Evolutionary conservation across 2,888 invertebrate genomes (phyloP).

Genomic region (Morinoia aosen): DNA sequence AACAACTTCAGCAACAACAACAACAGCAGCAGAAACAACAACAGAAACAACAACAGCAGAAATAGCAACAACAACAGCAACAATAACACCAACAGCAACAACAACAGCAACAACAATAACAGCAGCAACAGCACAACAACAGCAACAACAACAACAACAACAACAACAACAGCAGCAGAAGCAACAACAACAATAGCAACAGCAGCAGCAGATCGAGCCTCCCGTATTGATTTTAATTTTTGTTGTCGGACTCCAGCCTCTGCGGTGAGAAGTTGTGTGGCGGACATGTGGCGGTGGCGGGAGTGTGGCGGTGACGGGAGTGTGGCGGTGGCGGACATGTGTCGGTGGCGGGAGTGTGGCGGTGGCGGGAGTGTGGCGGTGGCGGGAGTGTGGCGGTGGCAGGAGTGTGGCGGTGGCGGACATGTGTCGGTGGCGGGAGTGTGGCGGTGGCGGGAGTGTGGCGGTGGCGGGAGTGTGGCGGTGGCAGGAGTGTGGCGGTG

Average conservation of each 20-base stretch:
- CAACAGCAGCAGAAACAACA: not conserved
- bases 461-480: too few species aligned
- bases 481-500: too few species aligned
- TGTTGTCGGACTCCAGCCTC: not conserved
- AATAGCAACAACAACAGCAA: not conserved
- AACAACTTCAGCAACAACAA: not conserved
- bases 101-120: not conserved
- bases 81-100: not conserved
- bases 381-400: not conserved
- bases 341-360: too few species aligned
- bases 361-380: too few species aligned
- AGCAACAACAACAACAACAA: not conserved
- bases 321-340: not conserved
- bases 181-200: not conserved
- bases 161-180: not conserved
- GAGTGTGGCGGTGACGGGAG: not conserved
- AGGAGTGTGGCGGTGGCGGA: too few species aligned
- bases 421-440: too few species aligned
- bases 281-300: not conserved
- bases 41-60: not conserved
- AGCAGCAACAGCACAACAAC: too few species aligned
- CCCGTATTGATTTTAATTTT: conserved; percentile 28
- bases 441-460: too few species aligned
- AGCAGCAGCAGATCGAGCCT: conserved; percentile 1
- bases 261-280: not conserved